A percentile compares a stretch with the other conserved stretches of the same genome.
Evolutionary conservation across 2,113 vertebrate genomes (phyloP).

Genomic region (Copsychus sechellarum): DNA sequence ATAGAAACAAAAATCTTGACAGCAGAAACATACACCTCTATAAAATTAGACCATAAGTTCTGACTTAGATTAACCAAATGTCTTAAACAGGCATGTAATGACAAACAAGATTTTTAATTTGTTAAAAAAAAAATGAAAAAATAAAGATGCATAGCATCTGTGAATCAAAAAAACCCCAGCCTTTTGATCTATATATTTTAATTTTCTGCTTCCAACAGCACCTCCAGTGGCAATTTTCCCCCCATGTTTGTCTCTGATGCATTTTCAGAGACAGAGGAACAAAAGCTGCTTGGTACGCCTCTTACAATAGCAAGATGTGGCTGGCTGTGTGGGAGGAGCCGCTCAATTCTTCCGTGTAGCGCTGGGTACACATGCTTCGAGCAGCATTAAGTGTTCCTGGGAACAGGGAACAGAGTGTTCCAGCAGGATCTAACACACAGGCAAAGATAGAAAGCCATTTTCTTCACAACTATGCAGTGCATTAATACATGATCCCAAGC

Average conservation of each 20-base stretch:
- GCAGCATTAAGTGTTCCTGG: constrained; percentile 29
- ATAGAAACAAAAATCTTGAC: not conserved
- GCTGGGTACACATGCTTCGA: constrained; percentile 13
- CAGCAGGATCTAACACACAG: constrained; percentile 35
- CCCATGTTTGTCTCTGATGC: not conserved
- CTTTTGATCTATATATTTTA: not conserved
- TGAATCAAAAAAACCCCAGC: not conserved
- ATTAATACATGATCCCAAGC: not conserved
- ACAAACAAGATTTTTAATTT: not conserved
- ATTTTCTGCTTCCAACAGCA: not conserved
- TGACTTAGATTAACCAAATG: not conserved
- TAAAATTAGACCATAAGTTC: not conserved
- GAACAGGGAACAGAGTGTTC: constrained; percentile 50
- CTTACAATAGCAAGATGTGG: constrained; percentile 31
- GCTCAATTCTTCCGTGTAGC: not conserved
- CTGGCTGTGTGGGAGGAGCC: constrained; percentile 51
- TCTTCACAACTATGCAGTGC: not conserved
- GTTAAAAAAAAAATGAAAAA: not conserved
- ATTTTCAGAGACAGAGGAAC: constrained; percentile 12
- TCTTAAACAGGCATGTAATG: not conserved
- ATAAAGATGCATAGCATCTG: not conserved
- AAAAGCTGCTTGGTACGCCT: constrained; percentile 20
- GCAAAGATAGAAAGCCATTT: constrained; percentile 56
- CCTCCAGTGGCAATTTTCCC: not conserved
- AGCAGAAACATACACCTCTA: not conserved